phyloP scores from a whole-genome alignment of 2,113 vertebrate species.

The Microcebus murinus region DNA sequence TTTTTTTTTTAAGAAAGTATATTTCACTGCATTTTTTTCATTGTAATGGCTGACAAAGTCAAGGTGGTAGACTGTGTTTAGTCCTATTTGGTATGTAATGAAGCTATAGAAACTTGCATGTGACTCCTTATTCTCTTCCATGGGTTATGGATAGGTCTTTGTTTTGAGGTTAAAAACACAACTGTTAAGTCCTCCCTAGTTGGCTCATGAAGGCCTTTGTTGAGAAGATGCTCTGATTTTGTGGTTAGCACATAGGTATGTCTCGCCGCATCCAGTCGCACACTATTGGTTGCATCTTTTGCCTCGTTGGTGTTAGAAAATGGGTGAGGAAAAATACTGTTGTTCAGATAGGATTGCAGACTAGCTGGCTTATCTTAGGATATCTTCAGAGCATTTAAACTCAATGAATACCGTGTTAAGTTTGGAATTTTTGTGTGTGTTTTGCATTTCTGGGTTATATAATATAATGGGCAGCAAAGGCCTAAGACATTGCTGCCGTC shows the following conservation, averaged over 20 bases:
- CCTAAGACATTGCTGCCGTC: neutral
- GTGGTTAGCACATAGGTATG: neutral
- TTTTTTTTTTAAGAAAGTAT: neutral
- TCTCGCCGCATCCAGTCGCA: neutral
- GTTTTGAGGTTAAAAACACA: conserved; percentile 39
- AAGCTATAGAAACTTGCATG: neutral
- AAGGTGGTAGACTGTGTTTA: neutral
- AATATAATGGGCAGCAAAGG: neutral
- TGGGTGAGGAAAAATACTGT: neutral
- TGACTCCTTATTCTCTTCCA: neutral
- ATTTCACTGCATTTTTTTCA: neutral
- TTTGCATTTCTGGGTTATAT: neutral
- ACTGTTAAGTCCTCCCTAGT: neutral
- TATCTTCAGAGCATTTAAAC: neutral
- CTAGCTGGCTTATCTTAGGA: neutral
- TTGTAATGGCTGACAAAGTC: conserved; percentile 27
- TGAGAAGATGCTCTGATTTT: neutral
- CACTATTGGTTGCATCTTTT: neutral
- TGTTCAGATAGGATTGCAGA: neutral
- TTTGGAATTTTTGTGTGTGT: neutral
- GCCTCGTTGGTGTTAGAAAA: neutral
- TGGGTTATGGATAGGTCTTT: neutral
- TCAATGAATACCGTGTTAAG: neutral
- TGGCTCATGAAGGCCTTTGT: neutral
- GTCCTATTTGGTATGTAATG: neutral